Percentiles rank a stretch among this genome's conserved stretches.
Evolutionary conservation across 2,797 vertebrate species (phyloP).

Genomic region (Chromis chromis): DNA sequence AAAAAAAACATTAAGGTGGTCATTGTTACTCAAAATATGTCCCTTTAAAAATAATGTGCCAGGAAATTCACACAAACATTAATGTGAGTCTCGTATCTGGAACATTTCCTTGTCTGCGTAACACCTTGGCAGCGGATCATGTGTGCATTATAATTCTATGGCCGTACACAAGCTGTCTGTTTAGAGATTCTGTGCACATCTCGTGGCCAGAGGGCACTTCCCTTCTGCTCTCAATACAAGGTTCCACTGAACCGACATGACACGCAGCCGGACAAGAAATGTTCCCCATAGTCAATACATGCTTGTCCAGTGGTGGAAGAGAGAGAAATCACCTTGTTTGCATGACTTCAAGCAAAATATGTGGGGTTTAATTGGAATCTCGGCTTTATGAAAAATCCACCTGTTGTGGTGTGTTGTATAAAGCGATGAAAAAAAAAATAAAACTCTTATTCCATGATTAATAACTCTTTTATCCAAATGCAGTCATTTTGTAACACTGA

Average conservation of each 20-base stretch:
- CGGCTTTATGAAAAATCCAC: neutral
- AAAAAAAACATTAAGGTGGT: slow-evolving; percentile 44
- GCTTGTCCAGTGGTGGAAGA: slow-evolving; percentile 19
- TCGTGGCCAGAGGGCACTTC: slow-evolving; percentile 69
- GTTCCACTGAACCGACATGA: slow-evolving; percentile 67
- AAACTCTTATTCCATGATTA: neutral
- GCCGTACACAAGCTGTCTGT: slow-evolving; percentile 47
- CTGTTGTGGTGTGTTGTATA: slow-evolving; percentile 10
- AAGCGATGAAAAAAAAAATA: neutral
- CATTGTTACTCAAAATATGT: slow-evolving; percentile 28
- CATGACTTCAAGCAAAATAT: slow-evolving; percentile 19
- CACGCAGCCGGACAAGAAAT: slow-evolving; percentile 50
- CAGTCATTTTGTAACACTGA: neutral
- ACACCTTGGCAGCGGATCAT: slow-evolving; percentile 43
- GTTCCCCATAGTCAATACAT: slow-evolving; percentile 39
- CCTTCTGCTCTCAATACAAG: slow-evolving; percentile 69
- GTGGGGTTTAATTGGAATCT: slow-evolving; percentile 18
- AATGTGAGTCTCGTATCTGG: neutral
- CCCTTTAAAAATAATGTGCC: neutral
- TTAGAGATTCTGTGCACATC: slow-evolving; percentile 75
- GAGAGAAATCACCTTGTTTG: slow-evolving; percentile 29
- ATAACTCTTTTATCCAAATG: neutral
- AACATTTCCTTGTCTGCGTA: slow-evolving; percentile 21
- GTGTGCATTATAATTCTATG: slow-evolving; percentile 65
- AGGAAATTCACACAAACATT: slow-evolving; percentile 7